Conservation (phyloP, 2,888 invertebrate species). For the Dichetophora obliterata region DNA sequence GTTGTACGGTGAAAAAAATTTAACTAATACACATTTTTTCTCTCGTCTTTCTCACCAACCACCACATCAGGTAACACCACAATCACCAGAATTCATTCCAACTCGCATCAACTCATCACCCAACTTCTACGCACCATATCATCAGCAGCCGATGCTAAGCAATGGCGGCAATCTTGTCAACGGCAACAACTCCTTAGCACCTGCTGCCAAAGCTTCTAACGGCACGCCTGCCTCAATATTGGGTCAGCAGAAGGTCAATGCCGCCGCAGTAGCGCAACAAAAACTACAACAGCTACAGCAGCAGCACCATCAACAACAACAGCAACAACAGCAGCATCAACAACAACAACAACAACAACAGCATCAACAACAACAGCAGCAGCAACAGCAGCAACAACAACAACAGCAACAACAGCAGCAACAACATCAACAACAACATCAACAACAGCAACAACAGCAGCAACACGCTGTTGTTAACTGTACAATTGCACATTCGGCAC, state of each 20-base stretch:
- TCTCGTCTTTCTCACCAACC: neutral
- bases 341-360: slow-evolving; percentile 47
- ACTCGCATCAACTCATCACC: slow-evolving; percentile 68
- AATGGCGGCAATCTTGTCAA: slow-evolving; percentile 57
- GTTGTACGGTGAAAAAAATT: neutral
- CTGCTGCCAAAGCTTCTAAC: slow-evolving; percentile 56
- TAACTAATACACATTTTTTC: too few relatives aligned
- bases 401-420: slow-evolving; percentile 48
- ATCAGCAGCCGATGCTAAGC: slow-evolving; percentile 61
- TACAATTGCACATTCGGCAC: slow-evolving; percentile 45
- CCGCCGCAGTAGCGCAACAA: slow-evolving; percentile 62
- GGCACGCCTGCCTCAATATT: slow-evolving; percentile 58
- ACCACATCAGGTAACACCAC: slow-evolving; percentile 70
- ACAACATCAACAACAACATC: slow-evolving; percentile 48
- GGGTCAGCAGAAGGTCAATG: slow-evolving; percentile 62
- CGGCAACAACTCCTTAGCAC: slow-evolving; percentile 55
- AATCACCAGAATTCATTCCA: slow-evolving; percentile 73
- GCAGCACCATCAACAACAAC: slow-evolving; percentile 58
- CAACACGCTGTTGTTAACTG: slow-evolving; percentile 55
- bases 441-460: slow-evolving; percentile 49
- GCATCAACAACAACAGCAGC: slow-evolving; percentile 54
- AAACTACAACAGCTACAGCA: slow-evolving; percentile 60
- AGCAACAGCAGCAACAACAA: slow-evolving; percentile 44
- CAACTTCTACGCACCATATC: slow-evolving; percentile 69
- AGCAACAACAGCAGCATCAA: slow-evolving; percentile 44